These are phyloP conservation scores for Drosophila virilis DNA, from an alignment of 1,140 invertebrate species.

Conservation along the genomic window DNA sequence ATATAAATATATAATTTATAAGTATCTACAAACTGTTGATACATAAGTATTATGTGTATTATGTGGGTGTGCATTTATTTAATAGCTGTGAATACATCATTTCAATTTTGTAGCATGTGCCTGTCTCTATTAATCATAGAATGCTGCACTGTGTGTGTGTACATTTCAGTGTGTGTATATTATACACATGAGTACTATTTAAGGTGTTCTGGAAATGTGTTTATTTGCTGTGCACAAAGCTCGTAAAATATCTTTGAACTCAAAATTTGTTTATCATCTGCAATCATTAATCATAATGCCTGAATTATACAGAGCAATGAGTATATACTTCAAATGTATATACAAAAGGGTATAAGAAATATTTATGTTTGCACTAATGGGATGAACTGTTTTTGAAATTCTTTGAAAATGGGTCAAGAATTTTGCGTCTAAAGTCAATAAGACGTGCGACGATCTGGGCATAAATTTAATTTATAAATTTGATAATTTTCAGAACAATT, in stretches of 20 bases:
- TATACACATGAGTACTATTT: conserved; percentile 9
- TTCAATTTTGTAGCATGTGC: background rate
- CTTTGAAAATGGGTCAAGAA: no score
- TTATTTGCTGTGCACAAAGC: conserved; percentile 37
- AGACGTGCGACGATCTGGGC: no score
- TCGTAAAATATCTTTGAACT: conserved; percentile 33
- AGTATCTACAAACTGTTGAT: no score
- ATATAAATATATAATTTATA: no score
- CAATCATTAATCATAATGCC: conserved; percentile 11
- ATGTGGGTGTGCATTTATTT: conserved; percentile 1
- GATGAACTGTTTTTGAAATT: no score
- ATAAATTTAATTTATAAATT: no score
- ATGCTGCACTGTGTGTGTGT: conserved; percentile 8
- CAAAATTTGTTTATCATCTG: conserved; percentile 27
- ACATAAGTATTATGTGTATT: no score
- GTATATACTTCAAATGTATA: no score
- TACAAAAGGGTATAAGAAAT: background rate
- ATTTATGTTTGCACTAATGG: background rate
- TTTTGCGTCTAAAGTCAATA: no score
- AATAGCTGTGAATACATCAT: conserved; percentile 13
- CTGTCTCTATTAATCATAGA: conserved; percentile 24
- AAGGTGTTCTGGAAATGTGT: conserved; percentile 21
- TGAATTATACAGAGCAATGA: background rate
- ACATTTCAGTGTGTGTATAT: background rate
- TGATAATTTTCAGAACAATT: no score